phyloP scores from a whole-genome alignment of 2,888 invertebrate species.

The Enchytraeus crypticus region DNA sequence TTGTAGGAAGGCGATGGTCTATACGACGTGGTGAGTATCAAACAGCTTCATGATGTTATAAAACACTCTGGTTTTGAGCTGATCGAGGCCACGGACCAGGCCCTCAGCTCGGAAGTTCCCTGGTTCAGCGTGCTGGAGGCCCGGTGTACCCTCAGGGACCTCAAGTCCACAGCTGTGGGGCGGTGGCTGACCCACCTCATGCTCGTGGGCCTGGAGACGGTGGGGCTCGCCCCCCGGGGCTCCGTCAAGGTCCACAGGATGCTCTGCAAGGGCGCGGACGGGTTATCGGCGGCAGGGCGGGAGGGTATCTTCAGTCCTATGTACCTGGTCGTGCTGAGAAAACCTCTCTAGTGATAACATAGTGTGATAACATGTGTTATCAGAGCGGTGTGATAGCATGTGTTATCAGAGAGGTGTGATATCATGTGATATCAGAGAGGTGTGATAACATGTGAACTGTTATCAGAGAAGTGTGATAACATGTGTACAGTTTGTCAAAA shows the following conservation, averaged over 20 bases:
- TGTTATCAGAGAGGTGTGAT: too few relatives aligned
- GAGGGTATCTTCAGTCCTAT: constrained; percentile 25
- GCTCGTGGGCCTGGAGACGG: constrained; percentile 19
- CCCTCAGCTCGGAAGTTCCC: constrained; percentile 12
- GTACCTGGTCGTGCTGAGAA: constrained; percentile 18
- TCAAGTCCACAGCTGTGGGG: constrained; percentile 19
- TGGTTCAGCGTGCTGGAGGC: constrained; percentile 22
- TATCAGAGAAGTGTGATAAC: too few relatives aligned
- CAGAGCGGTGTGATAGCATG: too few relatives aligned
- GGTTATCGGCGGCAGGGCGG: constrained; percentile 17
- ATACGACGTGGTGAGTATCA: constrained; percentile 15
- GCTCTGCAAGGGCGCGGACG: constrained; percentile 23
- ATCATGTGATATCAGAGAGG: too few relatives aligned
- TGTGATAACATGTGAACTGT: too few relatives aligned
- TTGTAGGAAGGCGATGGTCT: constrained; percentile 23
- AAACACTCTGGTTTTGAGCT: constrained; percentile 21
- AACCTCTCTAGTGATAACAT: constrained; percentile 10
- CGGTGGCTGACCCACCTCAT: constrained; percentile 21
- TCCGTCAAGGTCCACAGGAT: constrained; percentile 19
- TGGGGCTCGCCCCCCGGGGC: constrained; percentile 19
- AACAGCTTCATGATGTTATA: constrained; percentile 4
- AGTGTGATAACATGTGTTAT: too few relatives aligned
- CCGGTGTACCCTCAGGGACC: constrained; percentile 16
- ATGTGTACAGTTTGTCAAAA: too few relatives aligned
- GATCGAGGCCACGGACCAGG: constrained; percentile 19